phyloP scores from a whole-genome alignment of 2,888 invertebrate genomes.

The Psylliodes chrysocephalus region DNA sequence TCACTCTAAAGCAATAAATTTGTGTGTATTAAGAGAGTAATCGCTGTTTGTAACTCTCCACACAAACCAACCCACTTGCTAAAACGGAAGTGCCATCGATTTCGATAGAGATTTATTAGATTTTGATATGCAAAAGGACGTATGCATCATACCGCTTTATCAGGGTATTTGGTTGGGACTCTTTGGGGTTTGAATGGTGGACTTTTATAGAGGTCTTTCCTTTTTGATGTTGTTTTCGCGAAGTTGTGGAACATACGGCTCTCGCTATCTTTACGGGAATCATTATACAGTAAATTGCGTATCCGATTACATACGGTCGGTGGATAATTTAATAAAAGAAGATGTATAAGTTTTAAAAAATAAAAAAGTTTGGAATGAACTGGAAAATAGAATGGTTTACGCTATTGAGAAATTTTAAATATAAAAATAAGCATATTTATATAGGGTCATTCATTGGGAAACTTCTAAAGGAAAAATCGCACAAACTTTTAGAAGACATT shows the following conservation, averaged over 20 bases:
- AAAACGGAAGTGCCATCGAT: slow-evolving; percentile 28
- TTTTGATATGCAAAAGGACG: slow-evolving; percentile 28
- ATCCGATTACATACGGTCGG: background rate
- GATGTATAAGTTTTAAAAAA: too few relatives aligned
- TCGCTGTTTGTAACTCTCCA: slow-evolving; percentile 25
- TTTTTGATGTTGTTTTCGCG: slow-evolving; percentile 15
- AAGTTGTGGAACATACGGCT: background rate
- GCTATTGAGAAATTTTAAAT: too few relatives aligned
- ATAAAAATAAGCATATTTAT: too few relatives aligned
- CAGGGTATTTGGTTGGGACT: slow-evolving; percentile 8
- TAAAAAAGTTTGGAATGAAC: too few relatives aligned
- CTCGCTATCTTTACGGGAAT: background rate
- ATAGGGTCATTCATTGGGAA: too few relatives aligned
- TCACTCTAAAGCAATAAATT: slow-evolving; percentile 22
- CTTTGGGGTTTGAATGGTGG: background rate
- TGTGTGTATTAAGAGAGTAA: slow-evolving; percentile 27
- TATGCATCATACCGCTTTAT: slow-evolving; percentile 26
- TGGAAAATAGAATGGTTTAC: too few relatives aligned
- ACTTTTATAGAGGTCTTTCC: slow-evolving; percentile 7
- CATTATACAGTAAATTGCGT: background rate
- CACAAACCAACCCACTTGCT: slow-evolving; percentile 22
- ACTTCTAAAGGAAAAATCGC: too few relatives aligned
- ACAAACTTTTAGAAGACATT: too few relatives aligned
- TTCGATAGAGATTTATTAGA: slow-evolving; percentile 29
- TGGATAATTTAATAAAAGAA: background rate